Evolutionary conservation across 1,140 invertebrate genomes (phyloP), one percentile per base, ranked within the genome.

Genomic region (Artemia franciscana): DNA sequence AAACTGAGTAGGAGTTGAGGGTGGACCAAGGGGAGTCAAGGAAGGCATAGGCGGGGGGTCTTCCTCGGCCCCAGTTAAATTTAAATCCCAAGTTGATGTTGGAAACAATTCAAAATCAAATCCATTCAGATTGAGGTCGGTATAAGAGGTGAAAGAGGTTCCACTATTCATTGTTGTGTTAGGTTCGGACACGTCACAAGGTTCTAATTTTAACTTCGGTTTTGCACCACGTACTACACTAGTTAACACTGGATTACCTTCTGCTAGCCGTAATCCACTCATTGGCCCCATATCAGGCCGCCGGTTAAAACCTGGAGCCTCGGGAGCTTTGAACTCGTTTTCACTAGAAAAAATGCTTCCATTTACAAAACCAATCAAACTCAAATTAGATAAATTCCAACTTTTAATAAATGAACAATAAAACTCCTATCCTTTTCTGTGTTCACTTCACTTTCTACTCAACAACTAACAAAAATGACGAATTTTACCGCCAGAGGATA

Each of bases 41-140:
- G 60, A 57, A n/a, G 26, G 63, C 57, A 4, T 61, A 27, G 30
- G 27, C 26, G 26, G 58, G 28, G 56, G 56, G 61, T 24, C 28
- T 51, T 62, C 39, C 15, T 62, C 58, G 0, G 25, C 58, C 24
- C 26, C 51, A 24, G 62, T 65, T 12, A 27, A 30, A 60, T 75
- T 77, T 67, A 78, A 68, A 28, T 78, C 76, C 76, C 77, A 78
- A 58, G 77, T 76, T 62, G 78, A 75, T 64, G 74, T 73, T 21
- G 75, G 74, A 68, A 78, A 78, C 26, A 79, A 69, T 63, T 82
- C 80, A 67, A 82, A 77, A 65, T 79, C 78, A 68, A 77, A 72
- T 67, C 71, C 60, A 68, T 68, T 58, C 69, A 60, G 57, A 68
- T 74, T 57, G 67, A 73, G 39, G 70, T 72, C 64, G 67, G 69